These are phyloP conservation scores for Tetramorium alpestre DNA, from an alignment of 1,140 invertebrate species.

Conservation along the genomic window DNA sequence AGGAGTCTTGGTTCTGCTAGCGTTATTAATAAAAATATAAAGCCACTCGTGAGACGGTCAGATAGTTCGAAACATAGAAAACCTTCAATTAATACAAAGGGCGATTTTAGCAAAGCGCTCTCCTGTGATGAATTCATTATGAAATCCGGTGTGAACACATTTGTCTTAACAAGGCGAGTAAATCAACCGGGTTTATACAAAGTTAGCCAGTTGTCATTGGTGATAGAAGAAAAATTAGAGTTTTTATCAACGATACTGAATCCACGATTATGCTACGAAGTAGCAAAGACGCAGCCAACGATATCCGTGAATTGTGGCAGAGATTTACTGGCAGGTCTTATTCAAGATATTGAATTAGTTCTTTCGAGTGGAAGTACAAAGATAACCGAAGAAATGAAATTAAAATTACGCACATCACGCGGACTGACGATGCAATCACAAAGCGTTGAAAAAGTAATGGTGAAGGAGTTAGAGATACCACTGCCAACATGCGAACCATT, in stretches of 20 bases:
- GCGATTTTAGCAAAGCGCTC: slow-evolving; percentile 89
- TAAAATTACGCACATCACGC: slow-evolving; percentile 87
- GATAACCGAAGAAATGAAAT: slow-evolving; percentile 85
- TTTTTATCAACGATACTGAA: slow-evolving; percentile 84
- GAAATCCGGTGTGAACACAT: slow-evolving; percentile 90
- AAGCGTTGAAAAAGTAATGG: slow-evolving; percentile 81
- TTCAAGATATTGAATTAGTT: slow-evolving; percentile 89
- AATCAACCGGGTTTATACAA: slow-evolving; percentile 88
- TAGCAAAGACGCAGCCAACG: slow-evolving; percentile 86
- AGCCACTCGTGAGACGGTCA: slow-evolving; percentile 86
- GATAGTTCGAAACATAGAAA: slow-evolving; percentile 88
- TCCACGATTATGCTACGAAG: slow-evolving; percentile 85
- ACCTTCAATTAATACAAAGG: slow-evolving; percentile 84
- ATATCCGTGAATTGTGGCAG: slow-evolving; percentile 85
- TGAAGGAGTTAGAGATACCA: slow-evolving; percentile 87
- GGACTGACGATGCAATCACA: slow-evolving; percentile 85
- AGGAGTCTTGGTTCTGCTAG: slow-evolving; percentile 89
- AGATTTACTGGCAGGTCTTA: slow-evolving; percentile 90
- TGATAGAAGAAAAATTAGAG: slow-evolving; percentile 86
- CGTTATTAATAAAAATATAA: slow-evolving; percentile 87
- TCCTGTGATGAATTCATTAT: slow-evolving; percentile 86
- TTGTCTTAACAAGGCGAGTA: slow-evolving; percentile 88
- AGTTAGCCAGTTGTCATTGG: slow-evolving; percentile 87
- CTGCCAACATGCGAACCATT: slow-evolving; percentile 90
- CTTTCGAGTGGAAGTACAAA: slow-evolving; percentile 90